phyloP scores from a whole-genome alignment of 1,140 invertebrate genomes.

The Achroia grisella region DNA sequence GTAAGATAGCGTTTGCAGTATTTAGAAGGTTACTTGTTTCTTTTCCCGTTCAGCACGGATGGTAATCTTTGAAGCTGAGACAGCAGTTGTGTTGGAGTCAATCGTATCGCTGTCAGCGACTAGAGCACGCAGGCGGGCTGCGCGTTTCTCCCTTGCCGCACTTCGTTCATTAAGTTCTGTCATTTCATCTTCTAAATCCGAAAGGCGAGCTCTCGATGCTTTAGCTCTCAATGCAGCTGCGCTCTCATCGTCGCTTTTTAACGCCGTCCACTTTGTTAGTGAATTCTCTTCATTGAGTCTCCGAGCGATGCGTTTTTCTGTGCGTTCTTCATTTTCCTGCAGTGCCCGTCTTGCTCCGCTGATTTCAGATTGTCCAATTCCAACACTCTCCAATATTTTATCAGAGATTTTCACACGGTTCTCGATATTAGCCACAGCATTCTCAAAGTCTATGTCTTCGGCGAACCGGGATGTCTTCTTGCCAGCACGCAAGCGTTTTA shows the following conservation, averaged over 20 bases:
- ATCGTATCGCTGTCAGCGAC: constrained; percentile 68
- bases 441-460: constrained; percentile 75
- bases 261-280: constrained; percentile 73
- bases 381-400: constrained; percentile 75
- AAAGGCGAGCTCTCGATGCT: constrained; percentile 69
- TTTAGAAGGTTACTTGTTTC: constrained; percentile 69
- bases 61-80: constrained; percentile 45
- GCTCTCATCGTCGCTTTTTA: constrained; percentile 59
- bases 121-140: constrained; percentile 72
- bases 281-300: constrained; percentile 56
- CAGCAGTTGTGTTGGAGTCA: constrained; percentile 32
- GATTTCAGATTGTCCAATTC: constrained; percentile 56
- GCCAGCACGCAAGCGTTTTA: constrained; percentile 70
- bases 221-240: constrained; percentile 54
- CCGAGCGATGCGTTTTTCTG: constrained; percentile 67
- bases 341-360: constrained; percentile 54
- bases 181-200: constrained; percentile 78
- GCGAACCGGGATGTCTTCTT: constrained; percentile 71
- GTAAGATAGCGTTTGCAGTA: constrained; percentile 11
- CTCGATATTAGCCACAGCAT: constrained; percentile 70
- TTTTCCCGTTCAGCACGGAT: constrained; percentile 58
- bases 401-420: constrained; percentile 74
- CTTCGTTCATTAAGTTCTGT: constrained; percentile 73
- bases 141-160: constrained; percentile 74
- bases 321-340: constrained; percentile 67